Conservation (phyloP, 2,888 invertebrate genomes). For the Erebia aethiops region DNA sequence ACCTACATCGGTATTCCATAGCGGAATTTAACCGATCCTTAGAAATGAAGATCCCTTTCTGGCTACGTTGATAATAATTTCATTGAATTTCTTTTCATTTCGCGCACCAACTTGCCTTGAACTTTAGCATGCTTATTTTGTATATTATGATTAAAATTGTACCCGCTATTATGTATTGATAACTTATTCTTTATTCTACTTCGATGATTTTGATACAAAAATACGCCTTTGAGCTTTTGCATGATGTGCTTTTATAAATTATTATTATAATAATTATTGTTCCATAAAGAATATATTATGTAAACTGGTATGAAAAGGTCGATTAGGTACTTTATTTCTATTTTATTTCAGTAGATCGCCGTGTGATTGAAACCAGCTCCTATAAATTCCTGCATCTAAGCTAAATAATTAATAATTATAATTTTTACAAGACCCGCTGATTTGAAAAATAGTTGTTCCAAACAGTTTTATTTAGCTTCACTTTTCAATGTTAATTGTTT, state of each 20-base stretch:
- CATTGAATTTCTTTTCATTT: constrained; percentile 16
- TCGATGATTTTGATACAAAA: not conserved
- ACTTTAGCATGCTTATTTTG: constrained; percentile 14
- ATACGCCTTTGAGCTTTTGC: constrained; percentile 11
- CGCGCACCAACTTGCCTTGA: constrained; percentile 6
- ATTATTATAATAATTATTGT: not conserved
- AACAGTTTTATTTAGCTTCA: not conserved
- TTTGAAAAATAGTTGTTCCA: too few species aligned
- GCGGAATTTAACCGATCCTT: constrained; percentile 14
- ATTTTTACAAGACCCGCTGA: too few species aligned
- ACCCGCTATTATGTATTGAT: not conserved
- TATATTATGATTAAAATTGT: not conserved
- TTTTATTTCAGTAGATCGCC: not conserved
- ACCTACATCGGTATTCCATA: constrained; percentile 29
- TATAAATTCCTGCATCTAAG: too few species aligned
- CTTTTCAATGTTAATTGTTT: not conserved
- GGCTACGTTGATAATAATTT: constrained; percentile 3
- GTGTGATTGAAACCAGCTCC: too few species aligned
- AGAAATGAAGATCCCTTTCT: constrained; percentile 19
- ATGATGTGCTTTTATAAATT: not conserved
- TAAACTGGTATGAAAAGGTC: not conserved
- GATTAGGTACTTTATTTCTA: not conserved
- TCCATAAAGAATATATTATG: not conserved
- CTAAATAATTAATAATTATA: too few species aligned
- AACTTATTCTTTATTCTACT: not conserved